Evolutionary conservation across 2,888 invertebrate species (phyloP).

Genomic region (Scaptodrosophila latifasciaeformis): DNA sequence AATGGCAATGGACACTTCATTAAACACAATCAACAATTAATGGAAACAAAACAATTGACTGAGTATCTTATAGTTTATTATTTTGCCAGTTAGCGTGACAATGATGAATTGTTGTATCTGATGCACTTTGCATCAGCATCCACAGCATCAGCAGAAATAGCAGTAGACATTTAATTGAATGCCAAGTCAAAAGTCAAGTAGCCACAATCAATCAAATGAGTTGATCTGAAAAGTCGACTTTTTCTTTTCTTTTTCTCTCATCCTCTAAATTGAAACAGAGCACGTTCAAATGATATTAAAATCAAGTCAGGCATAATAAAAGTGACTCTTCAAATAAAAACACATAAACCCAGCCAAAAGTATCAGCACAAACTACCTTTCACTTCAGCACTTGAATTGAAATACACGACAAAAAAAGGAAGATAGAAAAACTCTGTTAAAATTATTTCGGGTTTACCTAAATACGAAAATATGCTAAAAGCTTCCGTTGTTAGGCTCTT

Average conservation of each 20-base stretch:
- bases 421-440: too few relatives aligned
- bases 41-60: constrained; percentile 41
- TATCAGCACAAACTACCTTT: too few relatives aligned
- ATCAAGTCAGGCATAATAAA: too few relatives aligned
- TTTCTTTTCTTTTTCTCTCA: too few relatives aligned
- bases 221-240: too few relatives aligned
- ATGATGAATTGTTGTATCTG: constrained; percentile 45
- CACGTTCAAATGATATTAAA: too few relatives aligned
- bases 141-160: too few relatives aligned
- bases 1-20: constrained; percentile 44
- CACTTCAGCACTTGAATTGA: too few relatives aligned
- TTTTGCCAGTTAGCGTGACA: constrained; percentile 33
- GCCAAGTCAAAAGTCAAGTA: background rate
- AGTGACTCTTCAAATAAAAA: too few relatives aligned
- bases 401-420: too few relatives aligned
- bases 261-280: too few relatives aligned
- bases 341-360: too few relatives aligned
- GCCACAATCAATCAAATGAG: constrained; percentile 19
- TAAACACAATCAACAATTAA: constrained; percentile 51
- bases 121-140: constrained; percentile 8
- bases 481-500: constrained; percentile 7
- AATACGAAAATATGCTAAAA: background rate
- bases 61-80: background rate
- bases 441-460: background rate
- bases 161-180: background rate